Conservation (phyloP, 2,797 vertebrate genomes). For the Tangara arthus region DNA sequence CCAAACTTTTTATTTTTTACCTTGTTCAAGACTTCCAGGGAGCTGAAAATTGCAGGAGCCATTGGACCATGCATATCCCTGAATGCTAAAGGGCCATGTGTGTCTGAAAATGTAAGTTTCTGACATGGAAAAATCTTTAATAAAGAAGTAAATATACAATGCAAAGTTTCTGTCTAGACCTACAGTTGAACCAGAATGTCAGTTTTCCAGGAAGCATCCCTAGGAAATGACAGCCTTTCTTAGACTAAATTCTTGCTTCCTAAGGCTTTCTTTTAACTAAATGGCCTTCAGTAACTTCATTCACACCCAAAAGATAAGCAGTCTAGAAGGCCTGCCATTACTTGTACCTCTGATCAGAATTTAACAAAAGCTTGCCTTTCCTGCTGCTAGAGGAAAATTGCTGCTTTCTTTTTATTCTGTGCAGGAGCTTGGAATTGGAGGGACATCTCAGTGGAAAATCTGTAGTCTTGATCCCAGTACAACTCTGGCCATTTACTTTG, state of each 20-base stretch:
- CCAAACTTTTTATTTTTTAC: neutral
- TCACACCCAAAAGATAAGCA: neutral
- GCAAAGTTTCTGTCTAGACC: neutral
- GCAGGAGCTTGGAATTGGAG: conserved; percentile 86
- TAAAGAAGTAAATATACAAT: neutral
- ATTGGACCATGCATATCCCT: conserved; percentile 93
- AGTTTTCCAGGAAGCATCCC: neutral
- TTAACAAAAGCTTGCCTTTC: neutral
- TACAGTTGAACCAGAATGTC: neutral
- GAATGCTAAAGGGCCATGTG: conserved; percentile 86
- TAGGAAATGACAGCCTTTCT: neutral
- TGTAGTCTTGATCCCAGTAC: conserved; percentile 88
- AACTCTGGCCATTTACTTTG: conserved; percentile 91
- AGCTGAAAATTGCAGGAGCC: conserved; percentile 91
- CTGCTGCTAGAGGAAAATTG: neutral
- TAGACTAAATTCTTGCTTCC: neutral
- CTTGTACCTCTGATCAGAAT: neutral
- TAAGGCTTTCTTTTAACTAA: neutral
- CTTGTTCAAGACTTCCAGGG: conserved; percentile 86
- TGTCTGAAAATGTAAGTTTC: conserved; percentile 93
- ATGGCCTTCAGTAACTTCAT: neutral
- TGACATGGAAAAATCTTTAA: neutral
- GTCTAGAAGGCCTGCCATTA: neutral
- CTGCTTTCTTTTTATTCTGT: neutral
- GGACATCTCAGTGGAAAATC: conserved; percentile 95